Conservation (phyloP, 2,888 invertebrate species). For the Bruchidius siliquastri region DNA sequence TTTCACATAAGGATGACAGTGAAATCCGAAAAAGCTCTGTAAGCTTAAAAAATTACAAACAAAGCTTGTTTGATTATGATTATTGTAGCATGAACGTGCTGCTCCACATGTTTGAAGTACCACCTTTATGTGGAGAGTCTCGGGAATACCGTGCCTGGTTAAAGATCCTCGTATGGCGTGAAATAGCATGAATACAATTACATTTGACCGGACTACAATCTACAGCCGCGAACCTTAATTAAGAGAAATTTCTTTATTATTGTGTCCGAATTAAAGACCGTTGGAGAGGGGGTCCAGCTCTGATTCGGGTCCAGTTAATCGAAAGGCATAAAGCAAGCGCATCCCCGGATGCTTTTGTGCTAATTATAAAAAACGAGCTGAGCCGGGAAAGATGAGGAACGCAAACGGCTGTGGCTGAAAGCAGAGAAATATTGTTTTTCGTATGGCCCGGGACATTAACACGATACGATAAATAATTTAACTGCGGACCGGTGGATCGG, state of each 20-base stretch:
- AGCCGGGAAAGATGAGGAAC: conserved; percentile 26
- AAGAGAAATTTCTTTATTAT: conserved; percentile 15
- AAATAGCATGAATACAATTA: background rate
- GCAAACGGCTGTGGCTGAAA: conserved; percentile 28
- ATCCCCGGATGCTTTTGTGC: conserved; percentile 27
- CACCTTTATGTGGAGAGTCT: too few species aligned
- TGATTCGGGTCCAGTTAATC: conserved; percentile 18
- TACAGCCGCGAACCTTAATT: background rate
- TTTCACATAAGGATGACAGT: too few species aligned
- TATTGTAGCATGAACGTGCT: too few species aligned
- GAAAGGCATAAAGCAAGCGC: conserved; percentile 22
- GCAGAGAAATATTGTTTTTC: conserved; percentile 37
- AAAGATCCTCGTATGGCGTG: too few species aligned
- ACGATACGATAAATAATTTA: conserved; percentile 36
- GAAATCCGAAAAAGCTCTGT: too few species aligned
- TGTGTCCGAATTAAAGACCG: conserved; percentile 11
- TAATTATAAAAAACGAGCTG: conserved; percentile 29
- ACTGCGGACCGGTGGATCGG: conserved; percentile 19
- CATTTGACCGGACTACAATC: background rate
- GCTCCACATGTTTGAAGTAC: too few species aligned
- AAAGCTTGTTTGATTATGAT: too few species aligned
- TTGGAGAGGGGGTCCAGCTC: background rate
- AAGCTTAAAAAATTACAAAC: too few species aligned
- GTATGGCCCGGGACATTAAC: conserved; percentile 35
- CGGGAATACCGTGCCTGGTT: too few species aligned